Evolutionary conservation across 2,888 invertebrate species (phyloP).

Genomic region (Lysandra bellargus): DNA sequence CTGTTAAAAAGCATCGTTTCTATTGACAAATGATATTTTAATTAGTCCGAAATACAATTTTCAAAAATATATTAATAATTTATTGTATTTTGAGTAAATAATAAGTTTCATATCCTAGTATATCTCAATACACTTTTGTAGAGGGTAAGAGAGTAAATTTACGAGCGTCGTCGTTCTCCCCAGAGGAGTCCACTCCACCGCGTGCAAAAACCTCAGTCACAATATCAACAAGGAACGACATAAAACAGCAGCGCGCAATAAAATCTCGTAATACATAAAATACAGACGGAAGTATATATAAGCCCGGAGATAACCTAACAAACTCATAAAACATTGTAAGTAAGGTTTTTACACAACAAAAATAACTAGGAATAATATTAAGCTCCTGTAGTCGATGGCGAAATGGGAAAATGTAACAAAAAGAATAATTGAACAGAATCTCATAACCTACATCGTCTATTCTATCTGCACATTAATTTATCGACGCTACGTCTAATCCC

Average conservation of each 20-base stretch:
- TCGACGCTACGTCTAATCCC: neutral
- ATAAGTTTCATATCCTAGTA: constrained; percentile 29
- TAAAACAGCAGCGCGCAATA: constrained; percentile 1
- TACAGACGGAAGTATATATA: neutral
- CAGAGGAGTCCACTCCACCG: neutral
- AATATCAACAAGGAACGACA: constrained; percentile 21
- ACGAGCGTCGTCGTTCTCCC: neutral
- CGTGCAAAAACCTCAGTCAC: constrained; percentile 20
- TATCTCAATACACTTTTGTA: constrained; percentile 21
- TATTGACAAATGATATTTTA: constrained; percentile 31
- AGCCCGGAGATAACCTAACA: neutral
- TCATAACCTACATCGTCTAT: neutral
- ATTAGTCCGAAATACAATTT: constrained; percentile 31
- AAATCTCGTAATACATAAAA: constrained; percentile 14
- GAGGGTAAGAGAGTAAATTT: constrained; percentile 29
- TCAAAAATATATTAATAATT: constrained; percentile 32
- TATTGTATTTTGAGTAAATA: constrained; percentile 31
- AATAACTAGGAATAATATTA: neutral
- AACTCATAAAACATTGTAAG: constrained; percentile 4
- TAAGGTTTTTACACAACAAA: constrained; percentile 10
- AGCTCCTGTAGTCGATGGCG: neutral
- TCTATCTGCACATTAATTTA: neutral
- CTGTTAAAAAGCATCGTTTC: constrained; percentile 23
- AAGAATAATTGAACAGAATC: neutral
- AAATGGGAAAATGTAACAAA: constrained; percentile 11